Evolutionary conservation across 1,140 invertebrate genomes (phyloP).

Genomic region (Macrocentrus cingulum): DNA sequence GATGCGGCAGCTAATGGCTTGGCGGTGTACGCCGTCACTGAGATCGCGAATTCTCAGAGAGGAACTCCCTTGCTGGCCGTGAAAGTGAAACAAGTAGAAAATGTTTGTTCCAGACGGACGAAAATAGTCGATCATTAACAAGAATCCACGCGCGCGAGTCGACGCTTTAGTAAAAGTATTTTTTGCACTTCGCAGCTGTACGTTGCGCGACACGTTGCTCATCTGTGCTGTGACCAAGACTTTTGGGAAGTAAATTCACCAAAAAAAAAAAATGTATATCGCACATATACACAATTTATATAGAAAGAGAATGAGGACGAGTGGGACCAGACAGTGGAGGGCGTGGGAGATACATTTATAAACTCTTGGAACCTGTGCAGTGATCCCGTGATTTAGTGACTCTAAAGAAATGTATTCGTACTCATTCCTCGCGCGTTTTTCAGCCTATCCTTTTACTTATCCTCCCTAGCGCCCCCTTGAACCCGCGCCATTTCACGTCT

Average conservation of each 20-base stretch:
- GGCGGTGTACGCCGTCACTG: conserved; percentile 7
- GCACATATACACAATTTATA: neutral
- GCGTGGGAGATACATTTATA: conserved; percentile 54
- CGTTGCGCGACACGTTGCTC: neutral
- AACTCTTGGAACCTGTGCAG: conserved; percentile 38
- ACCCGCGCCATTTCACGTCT: neutral
- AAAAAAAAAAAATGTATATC: neutral
- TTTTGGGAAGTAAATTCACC: neutral
- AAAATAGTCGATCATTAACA: conserved; percentile 19
- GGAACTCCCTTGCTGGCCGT: neutral
- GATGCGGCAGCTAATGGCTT: conserved; percentile 10
- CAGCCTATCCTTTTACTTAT: conserved; percentile 13
- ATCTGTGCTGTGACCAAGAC: neutral
- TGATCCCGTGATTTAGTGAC: conserved; percentile 29
- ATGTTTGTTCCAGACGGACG: conserved; percentile 17
- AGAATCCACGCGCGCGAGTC: conserved; percentile 4
- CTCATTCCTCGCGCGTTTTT: conserved; percentile 17
- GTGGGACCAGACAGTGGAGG: conserved; percentile 43
- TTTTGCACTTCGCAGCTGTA: neutral
- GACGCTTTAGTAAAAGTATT: neutral
- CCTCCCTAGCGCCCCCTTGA: neutral
- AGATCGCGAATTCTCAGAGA: neutral
- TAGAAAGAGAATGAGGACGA: conserved; percentile 20
- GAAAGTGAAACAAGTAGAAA: conserved; percentile 5
- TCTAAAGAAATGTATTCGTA: conserved; percentile 19